A percentile compares a stretch with the other conserved stretches of the same genome.
Conservation (phyloP, 2,888 invertebrate species). For the Phyllotreta cruciferae region DNA sequence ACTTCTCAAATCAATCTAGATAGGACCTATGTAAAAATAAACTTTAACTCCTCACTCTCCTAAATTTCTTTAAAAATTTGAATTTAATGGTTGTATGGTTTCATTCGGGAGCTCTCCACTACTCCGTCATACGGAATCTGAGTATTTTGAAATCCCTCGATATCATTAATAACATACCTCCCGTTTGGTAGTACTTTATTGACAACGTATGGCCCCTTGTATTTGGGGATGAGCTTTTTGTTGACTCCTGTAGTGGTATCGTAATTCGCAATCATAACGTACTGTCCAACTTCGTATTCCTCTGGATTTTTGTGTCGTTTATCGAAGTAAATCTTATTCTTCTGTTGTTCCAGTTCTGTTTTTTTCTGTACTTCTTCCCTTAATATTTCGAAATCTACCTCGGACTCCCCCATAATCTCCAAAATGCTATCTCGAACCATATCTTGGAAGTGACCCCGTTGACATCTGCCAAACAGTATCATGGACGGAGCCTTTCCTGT, state of each 20-base stretch:
- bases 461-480: constrained; percentile 43
- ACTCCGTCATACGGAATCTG: constrained; percentile 10
- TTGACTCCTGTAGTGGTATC: constrained; percentile 42
- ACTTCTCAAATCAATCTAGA: not conserved
- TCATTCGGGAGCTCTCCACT: constrained; percentile 9
- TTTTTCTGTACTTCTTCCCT: constrained; percentile 11
- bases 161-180: constrained; percentile 12
- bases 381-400: constrained; percentile 1
- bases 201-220: constrained; percentile 45
- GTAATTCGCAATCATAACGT: constrained; percentile 46
- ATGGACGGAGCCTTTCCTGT: constrained; percentile 44
- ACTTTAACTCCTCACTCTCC: too few species aligned
- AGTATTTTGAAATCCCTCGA: constrained; percentile 11
- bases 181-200: constrained; percentile 31
- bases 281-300: constrained; percentile 39
- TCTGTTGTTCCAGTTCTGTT: constrained; percentile 8
- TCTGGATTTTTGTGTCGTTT: constrained; percentile 40
- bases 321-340: constrained; percentile 38
- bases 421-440: not conserved
- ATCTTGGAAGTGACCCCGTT: constrained; percentile 10
- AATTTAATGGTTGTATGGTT: constrained; percentile 1
- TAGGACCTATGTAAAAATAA: too few species aligned
- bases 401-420: not conserved
- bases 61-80: not conserved
- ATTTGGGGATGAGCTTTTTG: constrained; percentile 42